phyloP scores from a whole-genome alignment of 2,888 invertebrate species.

The Athrips mouffetella region DNA sequence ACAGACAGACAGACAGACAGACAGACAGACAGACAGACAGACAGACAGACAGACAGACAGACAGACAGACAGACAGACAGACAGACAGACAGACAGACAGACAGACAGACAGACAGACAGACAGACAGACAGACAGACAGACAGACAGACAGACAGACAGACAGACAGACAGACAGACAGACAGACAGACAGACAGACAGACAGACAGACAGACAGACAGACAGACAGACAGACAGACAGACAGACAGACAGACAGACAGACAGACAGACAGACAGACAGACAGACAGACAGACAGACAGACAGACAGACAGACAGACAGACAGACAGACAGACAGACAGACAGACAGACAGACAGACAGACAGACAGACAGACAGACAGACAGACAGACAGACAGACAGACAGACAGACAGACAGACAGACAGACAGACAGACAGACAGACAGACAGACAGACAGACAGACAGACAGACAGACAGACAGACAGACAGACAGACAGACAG shows the following conservation, averaged over 20 bases:
- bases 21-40: constrained; percentile 1
- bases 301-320: constrained; percentile 1
- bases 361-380: constrained; percentile 1
- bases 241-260: constrained; percentile 1
- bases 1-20: constrained; percentile 1
- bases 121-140: constrained; percentile 1
- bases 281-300: constrained; percentile 1
- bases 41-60: constrained; percentile 1
- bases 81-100: constrained; percentile 1
- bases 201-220: constrained; percentile 1
- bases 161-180: constrained; percentile 1
- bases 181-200: constrained; percentile 1
- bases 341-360: constrained; percentile 1
- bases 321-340: neutral
- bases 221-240: neutral
- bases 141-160: constrained; percentile 1
- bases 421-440: constrained; percentile 1
- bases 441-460: constrained; percentile 1
- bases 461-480: constrained; percentile 1
- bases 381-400: constrained; percentile 1
- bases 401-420: constrained; percentile 1
- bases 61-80: constrained; percentile 1
- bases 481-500: constrained; percentile 1
- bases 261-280: constrained; percentile 1
- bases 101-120: constrained; percentile 1